Evolutionary conservation across 2,113 vertebrate genomes (phyloP).

Genomic region (Callipepla californica): DNA sequence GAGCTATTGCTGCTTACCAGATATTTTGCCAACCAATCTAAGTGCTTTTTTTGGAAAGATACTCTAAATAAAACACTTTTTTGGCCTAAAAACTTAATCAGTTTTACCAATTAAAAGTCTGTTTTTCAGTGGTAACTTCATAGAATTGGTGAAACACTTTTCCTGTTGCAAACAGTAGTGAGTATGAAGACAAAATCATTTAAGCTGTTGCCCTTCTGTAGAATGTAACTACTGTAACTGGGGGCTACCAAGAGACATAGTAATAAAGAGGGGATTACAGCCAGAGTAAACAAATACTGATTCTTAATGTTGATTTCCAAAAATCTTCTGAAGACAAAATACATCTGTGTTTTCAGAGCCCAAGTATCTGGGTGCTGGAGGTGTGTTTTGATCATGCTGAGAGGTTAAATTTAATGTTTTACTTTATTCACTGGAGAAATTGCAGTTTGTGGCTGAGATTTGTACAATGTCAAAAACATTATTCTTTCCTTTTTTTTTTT

Average conservation of each 20-base stretch:
- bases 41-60: background rate
- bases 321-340: background rate
- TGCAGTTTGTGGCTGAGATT: background rate
- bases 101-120: background rate
- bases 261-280: slow-evolving; percentile 36
- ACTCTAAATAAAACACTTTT: background rate
- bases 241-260: background rate
- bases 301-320: background rate
- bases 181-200: background rate
- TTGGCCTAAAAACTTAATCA: background rate
- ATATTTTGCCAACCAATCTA: background rate
- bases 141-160: background rate
- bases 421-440: background rate
- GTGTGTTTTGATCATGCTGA: background rate
- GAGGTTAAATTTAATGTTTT: slow-evolving; percentile 10
- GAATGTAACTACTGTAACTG: background rate
- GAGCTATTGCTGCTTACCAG: background rate
- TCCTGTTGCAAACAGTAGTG: background rate
- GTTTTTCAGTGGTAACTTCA: background rate
- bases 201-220: background rate
- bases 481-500: background rate
- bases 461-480: background rate
- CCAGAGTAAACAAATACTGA: background rate
- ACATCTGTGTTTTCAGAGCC: background rate
- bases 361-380: background rate